Evolutionary conservation across 2,888 invertebrate species (phyloP).

Genomic region (Sycophila texana): DNA sequence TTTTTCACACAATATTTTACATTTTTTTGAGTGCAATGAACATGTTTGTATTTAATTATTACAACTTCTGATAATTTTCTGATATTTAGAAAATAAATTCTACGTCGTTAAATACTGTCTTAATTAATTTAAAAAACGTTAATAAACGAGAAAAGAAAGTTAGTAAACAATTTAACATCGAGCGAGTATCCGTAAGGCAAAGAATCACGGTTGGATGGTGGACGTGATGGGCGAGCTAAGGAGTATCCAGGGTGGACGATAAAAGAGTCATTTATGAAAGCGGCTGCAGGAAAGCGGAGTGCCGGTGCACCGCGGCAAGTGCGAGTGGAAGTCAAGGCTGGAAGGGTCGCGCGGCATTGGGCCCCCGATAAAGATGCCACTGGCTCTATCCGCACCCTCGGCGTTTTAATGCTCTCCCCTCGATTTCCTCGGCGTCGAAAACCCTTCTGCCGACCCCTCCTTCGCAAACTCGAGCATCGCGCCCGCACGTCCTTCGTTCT

Average conservation of each 20-base stretch:
- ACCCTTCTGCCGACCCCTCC: slow-evolving; percentile 53
- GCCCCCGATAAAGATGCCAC: slow-evolving; percentile 62
- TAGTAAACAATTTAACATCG: no score
- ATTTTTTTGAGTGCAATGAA: no score
- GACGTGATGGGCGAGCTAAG: slow-evolving; percentile 40
- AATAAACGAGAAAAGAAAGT: no score
- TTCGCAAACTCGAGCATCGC: slow-evolving; percentile 63
- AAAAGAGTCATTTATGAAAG: slow-evolving; percentile 49
- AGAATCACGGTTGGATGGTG: not conserved
- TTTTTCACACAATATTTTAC: not conserved
- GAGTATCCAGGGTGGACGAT: slow-evolving; percentile 39
- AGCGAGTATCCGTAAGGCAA: not conserved
- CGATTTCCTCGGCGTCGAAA: slow-evolving; percentile 65
- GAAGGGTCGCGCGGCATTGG: slow-evolving; percentile 9
- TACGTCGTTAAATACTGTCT: no score
- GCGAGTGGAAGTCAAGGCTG: slow-evolving; percentile 15
- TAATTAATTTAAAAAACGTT: no score
- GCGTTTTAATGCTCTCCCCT: slow-evolving; percentile 69
- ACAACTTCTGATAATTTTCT: no score
- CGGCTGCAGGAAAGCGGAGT: slow-evolving; percentile 30
- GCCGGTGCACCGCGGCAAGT: slow-evolving; percentile 10
- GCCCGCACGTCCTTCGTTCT: slow-evolving; percentile 54
- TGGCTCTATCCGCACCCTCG: slow-evolving; percentile 67
- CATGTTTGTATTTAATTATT: no score
- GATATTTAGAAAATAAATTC: no score